phyloP scores from a whole-genome alignment of 2,797 vertebrate species.

The Notamacropus eugenii region DNA sequence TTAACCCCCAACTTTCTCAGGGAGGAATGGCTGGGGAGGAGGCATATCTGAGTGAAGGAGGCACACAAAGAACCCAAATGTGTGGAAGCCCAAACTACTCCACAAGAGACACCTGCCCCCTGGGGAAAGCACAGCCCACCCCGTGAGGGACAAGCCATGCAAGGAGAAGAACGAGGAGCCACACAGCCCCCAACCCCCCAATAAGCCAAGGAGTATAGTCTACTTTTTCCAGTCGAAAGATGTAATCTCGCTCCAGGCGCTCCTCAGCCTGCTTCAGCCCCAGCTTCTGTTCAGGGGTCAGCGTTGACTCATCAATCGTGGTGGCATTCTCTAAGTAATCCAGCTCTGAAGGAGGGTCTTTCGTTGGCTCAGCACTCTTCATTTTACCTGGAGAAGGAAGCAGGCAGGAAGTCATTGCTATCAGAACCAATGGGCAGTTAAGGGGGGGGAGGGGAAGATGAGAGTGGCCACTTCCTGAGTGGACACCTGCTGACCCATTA shows the following conservation, averaged over 20 bases:
- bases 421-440: conserved; percentile 46
- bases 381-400: conserved; percentile 84
- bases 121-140: neutral
- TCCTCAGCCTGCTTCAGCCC: conserved; percentile 98
- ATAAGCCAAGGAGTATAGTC: conserved; percentile 76
- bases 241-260: conserved; percentile 96
- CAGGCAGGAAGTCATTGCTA: conserved; percentile 63
- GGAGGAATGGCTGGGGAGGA: neutral
- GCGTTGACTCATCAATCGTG: conserved; percentile 86
- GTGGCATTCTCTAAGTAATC: conserved; percentile 85
- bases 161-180: neutral
- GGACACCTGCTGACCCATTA: neutral
- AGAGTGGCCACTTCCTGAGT: neutral
- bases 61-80: neutral
- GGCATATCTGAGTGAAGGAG: neutral
- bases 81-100: neutral
- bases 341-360: conserved; percentile 84
- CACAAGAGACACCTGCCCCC: too few species aligned
- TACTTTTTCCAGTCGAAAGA: conserved; percentile 95
- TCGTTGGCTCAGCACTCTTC: conserved; percentile 84
- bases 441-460: conserved; percentile 25
- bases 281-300: conserved; percentile 94
- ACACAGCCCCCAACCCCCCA: conserved; percentile 61
- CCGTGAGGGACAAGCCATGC: neutral
- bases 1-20: neutral